Evolutionary conservation across 2,797 vertebrate species (phyloP), one percentile per base, ranked within the genome.

Genomic region (Saguinus oedipus): DNA sequence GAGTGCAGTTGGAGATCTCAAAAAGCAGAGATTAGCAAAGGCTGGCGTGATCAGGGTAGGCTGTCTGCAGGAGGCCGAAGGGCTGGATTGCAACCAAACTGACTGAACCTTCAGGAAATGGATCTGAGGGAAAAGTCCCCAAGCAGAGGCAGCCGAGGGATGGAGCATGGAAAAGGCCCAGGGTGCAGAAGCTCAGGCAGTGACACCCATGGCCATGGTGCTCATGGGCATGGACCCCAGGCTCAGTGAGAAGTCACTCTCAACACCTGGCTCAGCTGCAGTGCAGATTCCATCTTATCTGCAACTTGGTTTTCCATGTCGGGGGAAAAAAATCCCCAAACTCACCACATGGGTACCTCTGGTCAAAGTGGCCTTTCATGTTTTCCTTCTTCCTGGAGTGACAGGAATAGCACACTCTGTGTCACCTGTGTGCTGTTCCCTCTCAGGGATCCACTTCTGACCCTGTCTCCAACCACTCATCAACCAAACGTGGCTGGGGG

Each of bases 341-440:
- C 53, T 48, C 39, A 39, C 74, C 44, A 59, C 87, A 50, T 50
- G 22, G 93, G 75, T 81, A 50, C 27, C 53, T 61, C 42, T 33
- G 82, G 57, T n/a, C 72, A 90, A 27, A 88, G 79, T 27, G 36
- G 93, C 26, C 26, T 26, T 93, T 55, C n/a, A 27, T 8, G 27
- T 57, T 85, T 90, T 46, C 64, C 57, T 79, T 33, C 72, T 70
- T 13, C 13, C 30, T 20, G 7, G 36, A 79, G 53, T 19, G 70
- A 50, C 30, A 42, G 55, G 55, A 57, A 57, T 57, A 57, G 24
- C 55, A 57, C 55, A 57, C 8, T 57, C 55, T 57, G 55, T 1
- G 22, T 11, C 55, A 57, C 10, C 55, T 57, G 24, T 57, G 55
- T 26, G 55, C 55, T 57, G 20, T 57, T 57, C 24, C 24, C 26